Evolutionary conservation across 2,797 vertebrate species (phyloP).

Genomic region (Neoniphon sammara): DNA sequence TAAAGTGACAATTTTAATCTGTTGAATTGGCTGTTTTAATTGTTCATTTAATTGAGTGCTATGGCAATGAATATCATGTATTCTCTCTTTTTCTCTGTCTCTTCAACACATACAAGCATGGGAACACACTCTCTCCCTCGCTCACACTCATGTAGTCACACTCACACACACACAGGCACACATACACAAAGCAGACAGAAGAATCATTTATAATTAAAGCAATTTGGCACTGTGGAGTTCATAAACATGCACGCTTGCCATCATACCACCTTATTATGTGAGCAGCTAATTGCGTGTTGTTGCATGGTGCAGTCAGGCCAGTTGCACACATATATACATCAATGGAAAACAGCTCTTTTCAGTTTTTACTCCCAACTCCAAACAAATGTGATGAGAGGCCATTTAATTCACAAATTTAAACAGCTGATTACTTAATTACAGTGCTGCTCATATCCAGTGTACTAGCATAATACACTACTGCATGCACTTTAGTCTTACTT

Average conservation of each 20-base stretch:
- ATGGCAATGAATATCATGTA: slow-evolving; percentile 39
- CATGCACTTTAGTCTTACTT: not conserved
- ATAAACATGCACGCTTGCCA: slow-evolving; percentile 27
- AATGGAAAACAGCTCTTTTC: slow-evolving; percentile 10
- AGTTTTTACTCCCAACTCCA: not conserved
- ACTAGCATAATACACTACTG: not conserved
- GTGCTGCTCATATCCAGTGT: slow-evolving; percentile 6
- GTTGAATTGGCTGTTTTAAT: slow-evolving; percentile 11
- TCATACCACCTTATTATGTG: slow-evolving; percentile 42
- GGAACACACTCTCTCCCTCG: not conserved
- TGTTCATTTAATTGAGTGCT: slow-evolving; percentile 7
- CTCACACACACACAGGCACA: not conserved
- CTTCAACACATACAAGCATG: not conserved
- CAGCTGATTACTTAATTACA: slow-evolving; percentile 9
- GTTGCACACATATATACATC: slow-evolving; percentile 18
- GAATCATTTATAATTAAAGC: slow-evolving; percentile 58
- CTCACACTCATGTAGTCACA: not conserved
- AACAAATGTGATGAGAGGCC: slow-evolving; percentile 3
- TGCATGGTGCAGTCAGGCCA: not conserved
- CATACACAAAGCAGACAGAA: slow-evolving; percentile 18
- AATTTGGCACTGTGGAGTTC: slow-evolving; percentile 28
- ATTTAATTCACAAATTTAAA: slow-evolving; percentile 12
- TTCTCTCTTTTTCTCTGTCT: not conserved
- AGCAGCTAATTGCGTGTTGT: slow-evolving; percentile 38
- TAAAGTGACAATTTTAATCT: slow-evolving; percentile 38